Evolutionary conservation across 2,888 invertebrate species (phyloP).

Genomic region (Trileptium ribeirensis): DNA sequence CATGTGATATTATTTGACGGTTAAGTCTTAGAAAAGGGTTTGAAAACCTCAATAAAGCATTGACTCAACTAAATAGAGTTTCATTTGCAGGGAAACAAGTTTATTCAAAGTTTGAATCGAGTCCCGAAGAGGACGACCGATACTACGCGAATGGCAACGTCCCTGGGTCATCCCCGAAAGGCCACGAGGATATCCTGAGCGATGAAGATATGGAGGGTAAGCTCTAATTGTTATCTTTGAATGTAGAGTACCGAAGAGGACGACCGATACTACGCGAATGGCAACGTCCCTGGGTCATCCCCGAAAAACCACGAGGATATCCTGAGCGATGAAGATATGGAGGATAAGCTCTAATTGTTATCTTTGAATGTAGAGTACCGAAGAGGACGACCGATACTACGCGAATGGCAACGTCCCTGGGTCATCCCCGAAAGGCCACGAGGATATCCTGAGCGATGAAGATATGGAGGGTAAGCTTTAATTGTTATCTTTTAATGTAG

Average conservation of each 20-base stretch:
- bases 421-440: background rate
- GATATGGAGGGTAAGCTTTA: background rate
- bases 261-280: background rate
- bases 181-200: background rate
- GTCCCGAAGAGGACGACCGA: constrained; percentile 4
- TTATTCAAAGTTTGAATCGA: constrained; percentile 25
- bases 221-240: no score
- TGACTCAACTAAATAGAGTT: no score
- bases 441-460: background rate
- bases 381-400: background rate
- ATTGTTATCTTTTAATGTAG: no score
- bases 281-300: background rate
- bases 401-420: background rate
- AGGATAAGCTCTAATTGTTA: background rate
- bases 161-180: background rate
- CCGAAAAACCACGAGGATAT: background rate
- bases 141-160: background rate
- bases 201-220: constrained; percentile 1
- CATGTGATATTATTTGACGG: no score
- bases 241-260: background rate
- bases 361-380: no score
- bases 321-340: background rate
- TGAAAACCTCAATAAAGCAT: no score
- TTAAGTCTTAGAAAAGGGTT: no score
- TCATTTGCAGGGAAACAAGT: no score